These are phyloP conservation scores for Chrysocyon brachyurus DNA, from an alignment of 2,797 vertebrate genomes.

Conservation along the genomic window DNA sequence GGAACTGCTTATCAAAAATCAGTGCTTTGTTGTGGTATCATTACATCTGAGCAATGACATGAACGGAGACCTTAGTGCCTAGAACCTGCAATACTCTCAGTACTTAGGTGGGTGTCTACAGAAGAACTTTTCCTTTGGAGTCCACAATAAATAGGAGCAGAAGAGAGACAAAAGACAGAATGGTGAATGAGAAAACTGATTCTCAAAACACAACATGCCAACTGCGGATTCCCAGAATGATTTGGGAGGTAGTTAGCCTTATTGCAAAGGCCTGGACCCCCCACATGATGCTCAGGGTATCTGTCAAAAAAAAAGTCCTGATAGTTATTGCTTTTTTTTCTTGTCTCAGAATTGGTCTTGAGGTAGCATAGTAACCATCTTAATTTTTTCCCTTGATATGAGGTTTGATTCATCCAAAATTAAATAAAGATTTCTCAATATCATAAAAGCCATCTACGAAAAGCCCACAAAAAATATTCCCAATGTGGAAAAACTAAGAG, in stretches of 20 bases:
- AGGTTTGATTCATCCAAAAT: not conserved
- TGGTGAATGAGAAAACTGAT: not conserved
- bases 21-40: not conserved
- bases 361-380: not conserved
- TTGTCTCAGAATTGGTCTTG: not conserved
- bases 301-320: not conserved
- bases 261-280: not conserved
- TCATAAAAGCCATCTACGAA: too few relatives aligned
- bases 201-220: not conserved
- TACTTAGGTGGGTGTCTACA: not conserved
- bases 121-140: not conserved
- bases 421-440: not conserved
- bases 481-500: too few relatives aligned
- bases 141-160: not conserved
- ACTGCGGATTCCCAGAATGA: not conserved
- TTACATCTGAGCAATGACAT: not conserved
- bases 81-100: not conserved
- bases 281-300: fast-evolving
- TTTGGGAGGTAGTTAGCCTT: not conserved
- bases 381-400: not conserved
- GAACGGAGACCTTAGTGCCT: not conserved
- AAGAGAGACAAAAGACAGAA: not conserved
- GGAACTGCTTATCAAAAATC: not conserved
- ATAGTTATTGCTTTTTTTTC: not conserved
- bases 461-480: too few relatives aligned